These are phyloP conservation scores for Coelopa pilipes DNA, from an alignment of 2,888 invertebrate species.

Conservation along the genomic window DNA sequence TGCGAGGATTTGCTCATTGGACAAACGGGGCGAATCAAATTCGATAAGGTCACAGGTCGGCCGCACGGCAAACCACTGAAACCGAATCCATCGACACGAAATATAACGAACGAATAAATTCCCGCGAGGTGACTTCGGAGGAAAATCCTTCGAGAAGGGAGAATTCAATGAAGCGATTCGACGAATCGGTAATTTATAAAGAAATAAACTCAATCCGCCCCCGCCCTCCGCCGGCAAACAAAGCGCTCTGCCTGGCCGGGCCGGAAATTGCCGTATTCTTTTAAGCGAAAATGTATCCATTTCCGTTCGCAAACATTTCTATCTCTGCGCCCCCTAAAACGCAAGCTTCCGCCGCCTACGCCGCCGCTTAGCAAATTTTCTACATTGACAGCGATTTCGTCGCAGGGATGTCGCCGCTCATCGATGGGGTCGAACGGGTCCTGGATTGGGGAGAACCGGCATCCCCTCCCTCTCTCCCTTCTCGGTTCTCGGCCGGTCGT, in stretches of 20 bases:
- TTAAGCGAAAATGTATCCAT: slow-evolving; percentile 27
- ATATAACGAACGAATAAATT: no score
- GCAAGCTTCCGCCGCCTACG: slow-evolving; percentile 1
- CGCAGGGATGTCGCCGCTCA: neutral
- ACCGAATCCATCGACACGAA: no score
- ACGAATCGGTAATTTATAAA: no score
- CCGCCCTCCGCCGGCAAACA: neutral
- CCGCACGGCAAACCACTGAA: no score
- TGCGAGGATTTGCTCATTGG: slow-evolving; percentile 25
- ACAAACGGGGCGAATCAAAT: no score
- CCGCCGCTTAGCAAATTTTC: neutral
- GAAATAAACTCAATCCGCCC: no score
- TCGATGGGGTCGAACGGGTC: neutral
- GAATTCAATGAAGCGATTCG: no score
- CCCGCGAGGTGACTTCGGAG: no score
- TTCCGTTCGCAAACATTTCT: slow-evolving; percentile 20
- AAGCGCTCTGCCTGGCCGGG: neutral
- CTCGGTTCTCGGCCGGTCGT: neutral
- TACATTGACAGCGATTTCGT: slow-evolving; percentile 21
- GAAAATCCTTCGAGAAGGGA: no score
- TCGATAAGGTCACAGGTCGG: no score
- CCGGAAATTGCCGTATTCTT: slow-evolving; percentile 19
- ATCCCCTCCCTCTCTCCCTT: neutral
- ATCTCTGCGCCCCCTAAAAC: neutral
- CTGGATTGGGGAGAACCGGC: neutral